Evolutionary conservation across 2,797 vertebrate genomes (phyloP), one percentile per base, ranked within the genome.

Genomic region (Capromys pilorides): DNA sequence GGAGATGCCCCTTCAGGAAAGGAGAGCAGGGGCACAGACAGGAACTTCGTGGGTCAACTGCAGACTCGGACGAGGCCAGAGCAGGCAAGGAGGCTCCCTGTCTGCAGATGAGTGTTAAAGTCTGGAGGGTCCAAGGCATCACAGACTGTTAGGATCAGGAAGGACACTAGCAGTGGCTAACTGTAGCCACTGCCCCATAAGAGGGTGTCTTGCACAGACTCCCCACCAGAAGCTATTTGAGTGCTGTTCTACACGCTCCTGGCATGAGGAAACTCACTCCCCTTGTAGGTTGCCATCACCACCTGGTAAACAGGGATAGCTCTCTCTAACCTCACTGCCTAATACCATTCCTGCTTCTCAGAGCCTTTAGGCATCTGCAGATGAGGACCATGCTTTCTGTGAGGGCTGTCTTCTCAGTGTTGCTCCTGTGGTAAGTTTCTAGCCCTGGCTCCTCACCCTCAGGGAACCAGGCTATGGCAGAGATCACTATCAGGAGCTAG

Each of bases 271-370:
- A 69, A 36, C 36, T 87, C 75, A 82, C 14, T 36, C 45, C 62
- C 0, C 36, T n/a, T 54, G 62, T 33, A 73, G 33, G 64, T 16
- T 2, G 1, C 61, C 16, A 19, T 31, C 2, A 0, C 45, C 14
- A 22, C 31, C 36, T 1, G 16, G 39, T n/a, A 33, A 81, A 31
- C 45, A 36, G 33, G n/a, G 31, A 45, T 79, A 0, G 41, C n/a
- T 64, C n/a, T 73, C 8, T 77, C 31, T 13, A 5, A 18, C 33
- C 33, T 16, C 14, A 14, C 16, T 11, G 4, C 31, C 59, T 2
- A 24, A 73, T 2, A 2, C 36, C 16, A 28, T 51, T 24, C 49
- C 61, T 31, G 80, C 75, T 49, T 67, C 75, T 64, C n/a, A 41
- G 8, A 36, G 54, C 12, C 45, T 51, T 10, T 4, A 22, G 57